These are phyloP conservation scores for Plutomurus gul DNA, from an alignment of 1,140 invertebrate genomes.

Conservation along the genomic window DNA sequence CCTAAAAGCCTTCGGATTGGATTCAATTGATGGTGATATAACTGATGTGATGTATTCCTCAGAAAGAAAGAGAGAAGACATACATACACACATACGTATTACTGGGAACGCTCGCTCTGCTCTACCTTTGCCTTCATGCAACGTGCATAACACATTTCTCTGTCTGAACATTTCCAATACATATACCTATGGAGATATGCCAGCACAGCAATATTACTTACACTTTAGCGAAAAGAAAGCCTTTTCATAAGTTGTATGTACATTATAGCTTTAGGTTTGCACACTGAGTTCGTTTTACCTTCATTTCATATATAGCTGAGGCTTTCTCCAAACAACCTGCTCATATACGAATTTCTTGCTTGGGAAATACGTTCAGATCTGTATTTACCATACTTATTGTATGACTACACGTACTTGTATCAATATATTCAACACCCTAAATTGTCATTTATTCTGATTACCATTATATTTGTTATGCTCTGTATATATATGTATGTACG, in stretches of 20 bases:
- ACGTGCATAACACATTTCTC: conserved; percentile 23
- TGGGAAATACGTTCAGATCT: too few species aligned
- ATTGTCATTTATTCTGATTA: conserved; percentile 18
- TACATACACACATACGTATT: not conserved
- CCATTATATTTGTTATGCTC: not conserved
- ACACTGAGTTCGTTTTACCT: too few species aligned
- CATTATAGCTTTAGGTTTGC: not conserved
- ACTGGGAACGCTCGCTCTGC: too few species aligned
- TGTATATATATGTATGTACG: too few species aligned
- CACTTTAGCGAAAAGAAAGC: conserved; percentile 8
- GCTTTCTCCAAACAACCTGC: too few species aligned
- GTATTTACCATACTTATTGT: not conserved
- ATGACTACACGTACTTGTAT: not conserved
- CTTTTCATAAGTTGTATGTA: conserved; percentile 13
- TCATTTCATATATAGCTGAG: too few species aligned
- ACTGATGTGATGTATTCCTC: conserved; percentile 6
- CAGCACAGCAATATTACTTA: conserved; percentile 5
- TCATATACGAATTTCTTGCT: too few species aligned
- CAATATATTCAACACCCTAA: not conserved
- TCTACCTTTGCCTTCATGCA: not conserved
- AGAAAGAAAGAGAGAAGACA: not conserved
- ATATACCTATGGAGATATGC: not conserved
- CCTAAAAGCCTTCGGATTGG: conserved; percentile 50
- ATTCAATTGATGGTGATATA: conserved; percentile 49
- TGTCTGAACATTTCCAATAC: conserved; percentile 20